These are phyloP conservation scores for Druceiella hillmani DNA, from an alignment of 2,888 invertebrate genomes.

Conservation along the genomic window DNA sequence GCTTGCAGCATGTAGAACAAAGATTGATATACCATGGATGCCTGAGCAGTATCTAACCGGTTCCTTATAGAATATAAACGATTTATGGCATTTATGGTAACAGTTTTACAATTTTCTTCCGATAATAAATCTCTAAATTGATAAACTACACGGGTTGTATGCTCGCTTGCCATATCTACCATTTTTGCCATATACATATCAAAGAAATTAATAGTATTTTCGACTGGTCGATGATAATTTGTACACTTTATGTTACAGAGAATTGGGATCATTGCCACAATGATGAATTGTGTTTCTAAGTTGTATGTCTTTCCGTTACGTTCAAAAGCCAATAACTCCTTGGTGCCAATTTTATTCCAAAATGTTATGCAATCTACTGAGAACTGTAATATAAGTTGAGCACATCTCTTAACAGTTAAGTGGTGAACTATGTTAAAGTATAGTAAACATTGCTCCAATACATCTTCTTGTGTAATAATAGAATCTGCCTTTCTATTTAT, in stretches of 20 bases:
- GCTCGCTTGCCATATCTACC: constrained; percentile 5
- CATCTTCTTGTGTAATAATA: too few relatives aligned
- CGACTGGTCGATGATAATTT: too few relatives aligned
- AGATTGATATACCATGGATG: constrained; percentile 28
- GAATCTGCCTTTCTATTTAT: too few relatives aligned
- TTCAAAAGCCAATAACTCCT: constrained; percentile 28
- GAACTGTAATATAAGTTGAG: constrained; percentile 33
- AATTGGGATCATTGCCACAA: constrained; percentile 7
- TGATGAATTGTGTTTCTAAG: constrained; percentile 27
- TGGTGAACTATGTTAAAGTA: constrained; percentile 36
- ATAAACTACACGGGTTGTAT: constrained; percentile 7
- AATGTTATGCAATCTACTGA: constrained; percentile 33
- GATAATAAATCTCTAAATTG: constrained; percentile 6
- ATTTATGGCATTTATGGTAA: constrained; percentile 22
- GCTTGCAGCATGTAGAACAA: constrained; percentile 28
- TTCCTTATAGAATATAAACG: constrained; percentile 27
- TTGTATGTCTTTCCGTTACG: constrained; percentile 28
- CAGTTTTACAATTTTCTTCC: constrained; percentile 4
- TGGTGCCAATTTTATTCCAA: constrained; percentile 32
- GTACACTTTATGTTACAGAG: constrained; percentile 1
- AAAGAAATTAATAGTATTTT: too few relatives aligned
- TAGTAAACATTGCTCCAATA: constrained; percentile 33
- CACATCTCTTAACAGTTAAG: constrained; percentile 32
- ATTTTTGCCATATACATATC: constrained; percentile 5
- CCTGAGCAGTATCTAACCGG: constrained; percentile 27